Conservation (phyloP, 2,113 vertebrate genomes). For the Lophochroa leadbeateri region DNA sequence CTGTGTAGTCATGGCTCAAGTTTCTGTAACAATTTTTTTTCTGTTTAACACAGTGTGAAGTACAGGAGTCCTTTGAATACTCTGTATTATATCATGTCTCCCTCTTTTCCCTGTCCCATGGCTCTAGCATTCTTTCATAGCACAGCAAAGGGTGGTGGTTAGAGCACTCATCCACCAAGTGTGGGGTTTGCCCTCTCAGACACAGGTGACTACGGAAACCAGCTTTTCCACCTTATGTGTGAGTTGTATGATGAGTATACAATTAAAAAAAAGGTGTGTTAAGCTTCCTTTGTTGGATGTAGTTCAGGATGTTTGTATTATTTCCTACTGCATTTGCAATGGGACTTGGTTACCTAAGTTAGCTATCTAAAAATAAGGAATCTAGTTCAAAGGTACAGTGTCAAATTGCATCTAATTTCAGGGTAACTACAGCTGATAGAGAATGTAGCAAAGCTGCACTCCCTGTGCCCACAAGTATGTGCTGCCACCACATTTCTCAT, state of each 20-base stretch:
- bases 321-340: not conserved
- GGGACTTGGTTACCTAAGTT: not conserved
- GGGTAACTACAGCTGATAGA: conserved; percentile 10
- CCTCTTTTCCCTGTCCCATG: not conserved
- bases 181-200: not conserved
- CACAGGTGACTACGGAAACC: not conserved
- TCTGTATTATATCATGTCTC: not conserved
- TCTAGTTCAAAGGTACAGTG: not conserved
- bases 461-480: conserved; percentile 13
- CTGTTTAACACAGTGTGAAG: not conserved
- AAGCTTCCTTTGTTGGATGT: not conserved
- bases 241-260: not conserved
- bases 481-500: conserved; percentile 7
- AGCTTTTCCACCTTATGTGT: not conserved
- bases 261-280: not conserved
- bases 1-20: not conserved
- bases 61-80: not conserved
- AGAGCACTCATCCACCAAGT: not conserved
- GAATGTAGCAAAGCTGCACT: not conserved
- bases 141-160: not conserved
- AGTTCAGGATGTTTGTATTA: not conserved
- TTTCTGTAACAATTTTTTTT: not conserved
- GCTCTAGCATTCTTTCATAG: not conserved
- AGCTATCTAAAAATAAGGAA: not conserved
- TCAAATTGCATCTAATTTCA: conserved; percentile 37